Conservation (phyloP, 1,140 invertebrate species). For the Eumeta japonica region DNA sequence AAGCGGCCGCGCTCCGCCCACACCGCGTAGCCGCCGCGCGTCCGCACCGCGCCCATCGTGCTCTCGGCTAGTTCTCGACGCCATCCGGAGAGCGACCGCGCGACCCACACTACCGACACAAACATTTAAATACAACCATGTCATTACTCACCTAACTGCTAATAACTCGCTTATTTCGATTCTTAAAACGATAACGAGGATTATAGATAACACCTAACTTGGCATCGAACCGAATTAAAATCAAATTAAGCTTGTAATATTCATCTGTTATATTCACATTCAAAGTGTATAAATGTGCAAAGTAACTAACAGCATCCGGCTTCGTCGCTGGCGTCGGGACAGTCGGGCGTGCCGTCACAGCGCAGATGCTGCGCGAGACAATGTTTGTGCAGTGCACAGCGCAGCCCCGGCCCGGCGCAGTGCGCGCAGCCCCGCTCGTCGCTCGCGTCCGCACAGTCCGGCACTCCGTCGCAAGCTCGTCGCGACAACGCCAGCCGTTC, state of each 20-base stretch:
- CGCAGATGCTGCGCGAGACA: slow-evolving; percentile 71
- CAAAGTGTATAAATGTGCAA: no score
- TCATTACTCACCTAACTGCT: no score
- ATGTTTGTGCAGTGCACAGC: slow-evolving; percentile 72
- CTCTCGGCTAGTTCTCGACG: slow-evolving; percentile 46
- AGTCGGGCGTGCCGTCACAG: slow-evolving; percentile 81
- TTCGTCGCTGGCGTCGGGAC: slow-evolving; percentile 83
- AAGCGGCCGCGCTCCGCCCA: slow-evolving; percentile 80
- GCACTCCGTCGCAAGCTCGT: slow-evolving; percentile 80
- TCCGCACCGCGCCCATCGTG: slow-evolving; percentile 67
- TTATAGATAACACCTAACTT: no score
- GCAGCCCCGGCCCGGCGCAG: slow-evolving; percentile 64
- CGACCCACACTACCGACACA: slow-evolving; percentile 75
- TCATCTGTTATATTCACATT: no score
- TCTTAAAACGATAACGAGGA: no score
- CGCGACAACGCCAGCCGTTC: slow-evolving; percentile 70
- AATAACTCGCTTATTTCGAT: no score
- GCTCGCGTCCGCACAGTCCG: slow-evolving; percentile 80
- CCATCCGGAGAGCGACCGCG: slow-evolving; percentile 64
- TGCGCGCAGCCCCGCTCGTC: slow-evolving; percentile 79
- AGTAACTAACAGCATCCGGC: slow-evolving; percentile 74
- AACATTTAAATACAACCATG: slow-evolving; percentile 11
- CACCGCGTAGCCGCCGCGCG: slow-evolving; percentile 73
- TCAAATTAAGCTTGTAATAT: no score
- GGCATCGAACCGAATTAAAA: no score